Conservation (phyloP, 1,140 invertebrate species). For the Zophobas morio region DNA sequence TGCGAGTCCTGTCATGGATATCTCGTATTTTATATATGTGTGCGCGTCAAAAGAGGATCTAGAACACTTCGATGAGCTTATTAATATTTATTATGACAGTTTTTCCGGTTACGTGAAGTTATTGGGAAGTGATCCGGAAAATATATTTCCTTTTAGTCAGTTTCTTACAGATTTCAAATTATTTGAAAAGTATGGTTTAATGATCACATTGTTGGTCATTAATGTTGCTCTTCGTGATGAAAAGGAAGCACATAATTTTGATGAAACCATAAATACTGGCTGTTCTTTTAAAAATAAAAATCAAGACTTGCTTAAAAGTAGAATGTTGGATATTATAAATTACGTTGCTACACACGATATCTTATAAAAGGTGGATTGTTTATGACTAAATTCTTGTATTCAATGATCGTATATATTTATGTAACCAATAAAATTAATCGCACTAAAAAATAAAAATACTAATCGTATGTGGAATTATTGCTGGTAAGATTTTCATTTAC, state of each 20-base stretch:
- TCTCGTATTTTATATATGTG: constrained; percentile 73
- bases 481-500: too few species aligned
- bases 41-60: constrained; percentile 70
- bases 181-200: constrained; percentile 63
- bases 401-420: too few species aligned
- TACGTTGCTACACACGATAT: too few species aligned
- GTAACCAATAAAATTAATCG: too few species aligned
- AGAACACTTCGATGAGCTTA: constrained; percentile 66
- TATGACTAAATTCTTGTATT: too few species aligned
- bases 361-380: too few species aligned
- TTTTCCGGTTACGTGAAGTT: constrained; percentile 65
- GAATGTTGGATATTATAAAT: too few species aligned
- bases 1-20: constrained; percentile 72
- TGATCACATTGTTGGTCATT: constrained; percentile 39
- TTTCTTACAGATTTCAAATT: constrained; percentile 65
- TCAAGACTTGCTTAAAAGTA: too few species aligned
- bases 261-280: too few species aligned
- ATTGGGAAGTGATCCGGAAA: constrained; percentile 67
- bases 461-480: too few species aligned
- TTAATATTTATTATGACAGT: constrained; percentile 72
- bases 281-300: too few species aligned
- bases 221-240: constrained; percentile 28
- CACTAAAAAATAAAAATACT: too few species aligned
- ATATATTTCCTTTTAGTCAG: constrained; percentile 67
- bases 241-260: neutral